Base-by-base conservation (phyloP, 2,113 vertebrate genomes). In the Plecturocebus donacophilus region DNA sequence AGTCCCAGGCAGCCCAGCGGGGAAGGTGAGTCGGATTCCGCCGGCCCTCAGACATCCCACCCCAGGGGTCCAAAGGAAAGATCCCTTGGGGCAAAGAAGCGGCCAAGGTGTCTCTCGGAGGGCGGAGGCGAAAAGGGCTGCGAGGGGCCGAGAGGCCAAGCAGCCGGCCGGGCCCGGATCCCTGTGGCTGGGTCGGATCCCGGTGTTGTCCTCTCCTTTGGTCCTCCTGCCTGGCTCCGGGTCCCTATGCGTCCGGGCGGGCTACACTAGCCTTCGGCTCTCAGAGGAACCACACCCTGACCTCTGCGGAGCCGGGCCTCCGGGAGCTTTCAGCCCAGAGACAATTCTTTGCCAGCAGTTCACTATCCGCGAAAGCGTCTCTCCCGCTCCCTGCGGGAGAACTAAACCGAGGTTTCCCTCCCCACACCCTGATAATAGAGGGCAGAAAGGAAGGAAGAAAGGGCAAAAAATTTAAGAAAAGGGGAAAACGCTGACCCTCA, bases 21-120 rank as follows among this genome's bases (percentile, higher is more conserved):
- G 93, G 96, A 97, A 97, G 97, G 97, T 98, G 96, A 97, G 96
- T 97, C 61, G 40, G 75, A 68, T 93, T 87, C 56, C n/a, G 52
- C 21, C 20, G 73, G 56, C 82, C 77, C 81, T 8, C 61, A 94
- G 79, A 83, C 92, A 20, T n/a, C 32, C 85, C 42, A 79, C 47
- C 77, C 49, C 32, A 38, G 35, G 73, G 82, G 8, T 56, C 42
- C 95, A 47, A 70, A 79, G 66, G 20, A 79, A 84, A 92, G 35
- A 52, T 27, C n/a, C 66, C 56, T 12, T 20, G 32, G 27, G 40
- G 87, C 97, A 83, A 68, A 92, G 71, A 92, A 6, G 54, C 23
- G 23, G 52, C 75, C 92, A 95, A 83, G 88, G 90, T 94, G 83
- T 95, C 87, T 61, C 8, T 61, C 5, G 66, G 80, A 77, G 45